These are phyloP conservation scores for Gobio gobio DNA, from an alignment of 2,113 vertebrate species.

Conservation along the genomic window DNA sequence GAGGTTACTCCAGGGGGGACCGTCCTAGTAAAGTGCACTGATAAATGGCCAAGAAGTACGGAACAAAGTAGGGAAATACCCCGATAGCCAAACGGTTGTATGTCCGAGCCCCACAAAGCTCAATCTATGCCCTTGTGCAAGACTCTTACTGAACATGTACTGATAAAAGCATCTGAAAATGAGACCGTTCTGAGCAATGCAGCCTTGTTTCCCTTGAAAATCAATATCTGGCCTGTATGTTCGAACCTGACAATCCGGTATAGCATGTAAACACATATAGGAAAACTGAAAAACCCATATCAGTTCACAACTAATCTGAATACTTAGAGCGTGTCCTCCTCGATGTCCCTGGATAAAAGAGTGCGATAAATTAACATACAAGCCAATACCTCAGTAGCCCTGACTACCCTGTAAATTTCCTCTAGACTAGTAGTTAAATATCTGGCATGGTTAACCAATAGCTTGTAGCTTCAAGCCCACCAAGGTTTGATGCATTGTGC, in stretches of 20 bases:
- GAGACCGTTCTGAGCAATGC: neutral
- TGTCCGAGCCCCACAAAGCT: neutral
- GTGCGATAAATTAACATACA: neutral
- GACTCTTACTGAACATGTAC: neutral
- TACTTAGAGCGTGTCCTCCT: neutral
- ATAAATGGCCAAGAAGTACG: neutral
- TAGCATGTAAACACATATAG: neutral
- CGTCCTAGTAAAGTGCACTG: neutral
- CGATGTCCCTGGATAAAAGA: no score
- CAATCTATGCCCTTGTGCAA: neutral
- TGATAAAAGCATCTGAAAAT: neutral
- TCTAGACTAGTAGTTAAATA: neutral
- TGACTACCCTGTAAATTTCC: neutral
- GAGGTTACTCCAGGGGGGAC: neutral
- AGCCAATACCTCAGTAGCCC: neutral
- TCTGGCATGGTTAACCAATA: neutral
- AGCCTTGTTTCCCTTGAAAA: neutral
- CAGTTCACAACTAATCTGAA: neutral
- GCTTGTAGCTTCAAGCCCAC: neutral
- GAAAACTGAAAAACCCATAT: neutral
- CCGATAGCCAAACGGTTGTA: slow-evolving; percentile 50
- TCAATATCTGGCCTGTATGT: neutral
- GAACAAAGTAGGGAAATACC: slow-evolving; percentile 57
- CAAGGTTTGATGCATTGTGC: slow-evolving; percentile 7
- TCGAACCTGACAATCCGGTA: neutral